Percentiles rank a stretch among this genome's conserved stretches.
Evolutionary conservation across 2,113 vertebrate species (phyloP).

Genomic region (Gasterosteus aculeatus): DNA sequence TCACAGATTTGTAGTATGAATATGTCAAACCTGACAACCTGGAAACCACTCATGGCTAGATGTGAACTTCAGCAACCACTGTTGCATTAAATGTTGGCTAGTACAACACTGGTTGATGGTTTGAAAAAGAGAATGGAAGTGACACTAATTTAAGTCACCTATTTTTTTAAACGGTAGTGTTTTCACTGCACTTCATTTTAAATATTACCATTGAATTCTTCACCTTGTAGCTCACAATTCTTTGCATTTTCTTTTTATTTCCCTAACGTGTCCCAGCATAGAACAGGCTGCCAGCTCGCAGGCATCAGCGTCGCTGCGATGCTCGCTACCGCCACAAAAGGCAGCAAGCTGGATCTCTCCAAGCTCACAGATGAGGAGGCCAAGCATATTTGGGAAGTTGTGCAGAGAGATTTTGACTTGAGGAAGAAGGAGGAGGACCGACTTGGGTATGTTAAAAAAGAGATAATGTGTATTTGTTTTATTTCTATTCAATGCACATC

Average conservation of each 20-base stretch:
- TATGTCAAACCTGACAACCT: neutral
- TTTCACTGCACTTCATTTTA: neutral
- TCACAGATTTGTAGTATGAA: conserved; percentile 1
- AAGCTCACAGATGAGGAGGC: conserved; percentile 93
- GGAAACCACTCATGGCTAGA: neutral
- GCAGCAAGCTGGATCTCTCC: conserved; percentile 91
- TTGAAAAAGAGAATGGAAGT: neutral
- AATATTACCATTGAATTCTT: neutral
- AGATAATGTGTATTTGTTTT: neutral
- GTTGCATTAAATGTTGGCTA: neutral
- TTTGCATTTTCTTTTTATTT: neutral
- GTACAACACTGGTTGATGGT: neutral
- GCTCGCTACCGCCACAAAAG: conserved; percentile 67
- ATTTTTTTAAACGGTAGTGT: neutral
- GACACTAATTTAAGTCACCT: neutral
- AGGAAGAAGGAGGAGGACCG: conserved; percentile 91
- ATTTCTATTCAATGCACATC: neutral
- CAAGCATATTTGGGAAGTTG: conserved; percentile 90
- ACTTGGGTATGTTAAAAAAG: conserved; percentile 82
- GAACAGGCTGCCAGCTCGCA: neutral
- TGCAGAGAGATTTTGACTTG: conserved; percentile 92
- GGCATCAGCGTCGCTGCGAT: conserved; percentile 31
- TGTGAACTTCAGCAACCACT: neutral
- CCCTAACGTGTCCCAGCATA: neutral
- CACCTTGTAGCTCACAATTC: neutral